Base-by-base conservation (phyloP, 1,140 invertebrate species). In the Ips nitidus region DNA sequence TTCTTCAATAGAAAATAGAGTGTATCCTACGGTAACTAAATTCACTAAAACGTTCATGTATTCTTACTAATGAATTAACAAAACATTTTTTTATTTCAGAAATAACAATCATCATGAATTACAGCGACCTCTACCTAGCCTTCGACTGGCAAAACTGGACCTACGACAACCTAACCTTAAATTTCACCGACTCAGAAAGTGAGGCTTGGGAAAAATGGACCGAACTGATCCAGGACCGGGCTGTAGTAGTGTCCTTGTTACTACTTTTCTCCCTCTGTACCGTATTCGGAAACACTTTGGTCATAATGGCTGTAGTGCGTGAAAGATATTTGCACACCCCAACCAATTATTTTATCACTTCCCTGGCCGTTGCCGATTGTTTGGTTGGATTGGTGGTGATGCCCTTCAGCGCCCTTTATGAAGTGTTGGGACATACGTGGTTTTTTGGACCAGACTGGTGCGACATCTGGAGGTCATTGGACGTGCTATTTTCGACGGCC, bases 321-420 rank as follows among this genome's bases (percentile, higher is more conserved):
- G 96, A 98, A 82, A 85, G 94, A 72, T 88, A 92, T 57, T 81
- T 98, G 53, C 94, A 97, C 79, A 97, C 95, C 4, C 94, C 94
- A 65, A 99, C 97, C 58, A 99, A 99, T 83, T 99, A 98, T 83
- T 98, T 99, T 84, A 98, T 99, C 80, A 95, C 98, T 73, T 97
- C 94, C 70, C 84, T 99, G 73, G 97, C 97, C n/a, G 88, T 98
- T 5, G 97, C 97, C 7, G 97, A 99, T 84, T 87, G 98, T 37
- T 86, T 99, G 67, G 97, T 99, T 1, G 97, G 96, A 40, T 90
- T 95, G 3, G 88, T 97, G 55, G 97, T 98, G 69, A 99, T 99
- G 97, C 97, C 97, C 7, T 97, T 98, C 81, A 94, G 86, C 71
- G 93, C 93, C 0, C 84, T 94, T 1, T 94, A 94, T 77, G 93